phyloP scores from a whole-genome alignment of 2,113 vertebrate genomes.

The Aegithalos caudatus region DNA sequence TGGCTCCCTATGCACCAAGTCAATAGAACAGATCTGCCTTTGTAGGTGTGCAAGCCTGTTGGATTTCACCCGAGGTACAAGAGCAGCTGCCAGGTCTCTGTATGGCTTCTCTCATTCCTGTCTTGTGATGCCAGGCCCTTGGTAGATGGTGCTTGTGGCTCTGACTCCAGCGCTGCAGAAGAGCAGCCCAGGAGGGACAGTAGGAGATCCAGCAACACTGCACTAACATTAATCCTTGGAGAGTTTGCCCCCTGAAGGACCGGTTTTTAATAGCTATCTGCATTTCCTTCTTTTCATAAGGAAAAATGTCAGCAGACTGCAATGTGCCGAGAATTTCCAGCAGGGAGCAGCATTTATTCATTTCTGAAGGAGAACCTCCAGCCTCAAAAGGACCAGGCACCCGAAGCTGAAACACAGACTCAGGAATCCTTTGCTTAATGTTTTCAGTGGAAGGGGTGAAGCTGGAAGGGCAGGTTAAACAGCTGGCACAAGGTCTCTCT shows the following conservation, averaged over 20 bases:
- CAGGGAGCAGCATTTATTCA: conserved; percentile 64
- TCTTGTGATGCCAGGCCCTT: background rate
- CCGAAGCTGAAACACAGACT: background rate
- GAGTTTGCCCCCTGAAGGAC: background rate
- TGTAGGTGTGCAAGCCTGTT: background rate
- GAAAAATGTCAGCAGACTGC: background rate
- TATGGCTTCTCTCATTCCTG: background rate
- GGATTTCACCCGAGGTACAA: background rate
- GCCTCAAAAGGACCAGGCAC: background rate
- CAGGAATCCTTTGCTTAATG: background rate
- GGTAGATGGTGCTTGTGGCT: background rate
- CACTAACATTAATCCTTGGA: too few relatives aligned
- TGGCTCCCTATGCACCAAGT: background rate
- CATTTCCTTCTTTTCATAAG: background rate
- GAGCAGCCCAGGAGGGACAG: background rate
- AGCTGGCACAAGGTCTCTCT: background rate
- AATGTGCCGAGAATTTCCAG: background rate
- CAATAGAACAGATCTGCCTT: background rate
- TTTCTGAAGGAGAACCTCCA: background rate
- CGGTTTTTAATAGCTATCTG: background rate
- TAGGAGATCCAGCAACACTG: background rate
- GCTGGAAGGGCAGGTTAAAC: background rate
- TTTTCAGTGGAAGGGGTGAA: background rate
- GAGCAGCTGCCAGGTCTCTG: background rate
- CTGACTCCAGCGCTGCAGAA: fast-evolving